phyloP scores from a whole-genome alignment of 2,888 invertebrate species.

The Machimus atricapillus region DNA sequence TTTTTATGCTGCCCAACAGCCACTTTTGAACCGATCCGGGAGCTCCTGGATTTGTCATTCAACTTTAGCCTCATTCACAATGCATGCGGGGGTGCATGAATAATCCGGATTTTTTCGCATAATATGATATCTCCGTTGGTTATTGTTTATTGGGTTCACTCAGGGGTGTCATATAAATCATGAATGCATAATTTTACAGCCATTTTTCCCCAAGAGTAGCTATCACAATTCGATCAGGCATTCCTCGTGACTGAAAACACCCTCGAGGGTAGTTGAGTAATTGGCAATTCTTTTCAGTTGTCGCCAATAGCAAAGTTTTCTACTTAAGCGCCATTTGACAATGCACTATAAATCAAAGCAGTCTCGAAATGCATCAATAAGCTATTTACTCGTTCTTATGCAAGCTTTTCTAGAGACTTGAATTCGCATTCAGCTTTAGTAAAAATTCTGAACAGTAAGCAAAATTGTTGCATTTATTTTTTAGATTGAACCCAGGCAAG shows the following conservation, averaged over 20 bases:
- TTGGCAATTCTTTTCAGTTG: background rate
- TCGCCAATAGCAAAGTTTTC: background rate
- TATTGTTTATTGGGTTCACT: conserved; percentile 31
- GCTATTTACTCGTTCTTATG: background rate
- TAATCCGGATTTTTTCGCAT: background rate
- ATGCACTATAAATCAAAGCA: background rate
- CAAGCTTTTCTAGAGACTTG: background rate
- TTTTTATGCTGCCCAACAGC: background rate
- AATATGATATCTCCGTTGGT: background rate
- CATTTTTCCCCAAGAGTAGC: background rate
- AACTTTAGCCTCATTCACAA: background rate
- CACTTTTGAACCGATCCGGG: background rate
- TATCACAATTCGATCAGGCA: background rate
- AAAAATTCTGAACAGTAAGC: background rate
- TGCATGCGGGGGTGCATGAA: background rate
- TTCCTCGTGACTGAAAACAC: background rate
- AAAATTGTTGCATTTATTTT: background rate
- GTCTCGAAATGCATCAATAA: background rate
- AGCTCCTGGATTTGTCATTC: background rate
- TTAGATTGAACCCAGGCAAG: background rate
- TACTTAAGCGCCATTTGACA: background rate
- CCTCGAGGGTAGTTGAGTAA: background rate
- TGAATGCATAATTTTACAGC: background rate
- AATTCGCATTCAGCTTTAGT: background rate
- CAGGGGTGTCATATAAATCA: conserved; percentile 2